Evolutionary conservation across 2,797 vertebrate genomes (phyloP).

Genomic region (Coregonus sp.): DNA sequence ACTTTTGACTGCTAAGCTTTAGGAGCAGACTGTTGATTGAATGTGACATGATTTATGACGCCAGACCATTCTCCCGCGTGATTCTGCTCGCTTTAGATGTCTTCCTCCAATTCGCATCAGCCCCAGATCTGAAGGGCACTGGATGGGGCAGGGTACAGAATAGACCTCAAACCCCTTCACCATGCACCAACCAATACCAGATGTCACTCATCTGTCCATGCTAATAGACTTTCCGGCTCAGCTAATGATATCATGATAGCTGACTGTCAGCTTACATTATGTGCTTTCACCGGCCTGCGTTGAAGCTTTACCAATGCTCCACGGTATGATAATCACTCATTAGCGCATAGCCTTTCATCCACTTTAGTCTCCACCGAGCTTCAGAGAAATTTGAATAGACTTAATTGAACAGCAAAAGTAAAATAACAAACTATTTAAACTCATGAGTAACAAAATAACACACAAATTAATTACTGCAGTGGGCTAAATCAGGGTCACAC

Average conservation of each 20-base stretch:
- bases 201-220: not conserved
- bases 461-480: not conserved
- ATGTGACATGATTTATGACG: no score
- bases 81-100: no score
- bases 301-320: not conserved
- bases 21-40: no score
- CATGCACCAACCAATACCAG: not conserved
- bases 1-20: no score
- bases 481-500: no score
- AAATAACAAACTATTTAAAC: not conserved
- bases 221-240: not conserved
- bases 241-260: not conserved
- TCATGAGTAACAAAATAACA: not conserved
- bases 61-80: no score
- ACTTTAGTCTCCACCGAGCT: not conserved
- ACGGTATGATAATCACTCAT: not conserved
- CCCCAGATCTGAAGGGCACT: not conserved
- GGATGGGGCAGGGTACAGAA: not conserved
- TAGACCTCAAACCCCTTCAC: not conserved
- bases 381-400: not conserved
- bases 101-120: no score
- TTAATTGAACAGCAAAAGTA: conserved; percentile 6
- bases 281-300: not conserved
- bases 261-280: not conserved
- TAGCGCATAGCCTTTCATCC: not conserved